Conservation (phyloP, 2,113 vertebrate species). For the Prunella himalayana region DNA sequence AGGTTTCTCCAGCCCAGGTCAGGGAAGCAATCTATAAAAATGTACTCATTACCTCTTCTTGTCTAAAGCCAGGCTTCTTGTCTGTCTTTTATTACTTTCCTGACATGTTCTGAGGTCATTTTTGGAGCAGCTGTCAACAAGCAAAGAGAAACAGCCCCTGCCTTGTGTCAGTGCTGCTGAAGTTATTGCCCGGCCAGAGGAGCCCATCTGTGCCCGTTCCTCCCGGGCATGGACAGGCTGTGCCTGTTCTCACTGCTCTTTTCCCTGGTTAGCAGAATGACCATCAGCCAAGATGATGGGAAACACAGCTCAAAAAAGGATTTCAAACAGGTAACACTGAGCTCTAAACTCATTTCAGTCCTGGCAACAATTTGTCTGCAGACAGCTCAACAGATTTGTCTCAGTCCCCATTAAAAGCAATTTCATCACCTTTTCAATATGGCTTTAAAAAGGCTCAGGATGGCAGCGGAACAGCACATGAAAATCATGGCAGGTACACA, state of each 20-base stretch:
- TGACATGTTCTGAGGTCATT: neutral
- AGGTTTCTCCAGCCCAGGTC: neutral
- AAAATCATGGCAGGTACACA: neutral
- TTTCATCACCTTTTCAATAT: neutral
- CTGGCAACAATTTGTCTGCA: neutral
- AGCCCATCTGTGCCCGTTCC: accelerated
- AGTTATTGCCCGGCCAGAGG: accelerated
- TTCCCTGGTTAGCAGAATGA: neutral
- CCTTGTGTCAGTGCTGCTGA: neutral
- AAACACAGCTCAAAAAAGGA: neutral
- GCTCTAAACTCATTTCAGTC: neutral
- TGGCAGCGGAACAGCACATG: neutral
- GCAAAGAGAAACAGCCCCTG: neutral
- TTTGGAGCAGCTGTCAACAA: neutral
- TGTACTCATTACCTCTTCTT: neutral
- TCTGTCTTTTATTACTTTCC: neutral
- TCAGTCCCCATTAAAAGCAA: neutral
- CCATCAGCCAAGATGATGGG: neutral
- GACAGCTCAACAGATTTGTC: neutral
- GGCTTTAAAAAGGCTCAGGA: neutral
- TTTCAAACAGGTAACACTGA: neutral
- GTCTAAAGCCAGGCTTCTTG: neutral
- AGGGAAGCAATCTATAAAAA: neutral
- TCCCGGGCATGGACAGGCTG: accelerated
- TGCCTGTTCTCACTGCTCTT: accelerated